Percentiles rank a stretch among this genome's conserved stretches.
These are phyloP conservation scores for Agrotis puta DNA, from an alignment of 2,888 invertebrate genomes.

Conservation along the genomic window DNA sequence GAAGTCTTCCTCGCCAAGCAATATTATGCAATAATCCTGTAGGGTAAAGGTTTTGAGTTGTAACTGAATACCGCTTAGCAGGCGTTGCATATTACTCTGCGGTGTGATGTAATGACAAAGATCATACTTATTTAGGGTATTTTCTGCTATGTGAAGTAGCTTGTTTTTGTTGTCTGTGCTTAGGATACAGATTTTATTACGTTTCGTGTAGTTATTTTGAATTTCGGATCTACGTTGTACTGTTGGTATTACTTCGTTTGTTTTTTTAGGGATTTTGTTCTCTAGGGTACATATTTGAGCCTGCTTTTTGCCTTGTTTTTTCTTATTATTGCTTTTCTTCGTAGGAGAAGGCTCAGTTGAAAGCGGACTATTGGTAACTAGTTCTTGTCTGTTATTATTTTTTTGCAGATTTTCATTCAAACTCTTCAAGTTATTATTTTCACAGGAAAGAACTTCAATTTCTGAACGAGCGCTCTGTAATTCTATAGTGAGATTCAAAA, in stretches of 20 bases:
- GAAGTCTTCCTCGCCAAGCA: neutral
- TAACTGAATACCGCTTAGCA: neutral
- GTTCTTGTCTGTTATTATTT: neutral
- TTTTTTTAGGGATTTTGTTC: neutral
- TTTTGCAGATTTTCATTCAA: neutral
- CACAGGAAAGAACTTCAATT: neutral
- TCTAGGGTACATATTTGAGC: neutral
- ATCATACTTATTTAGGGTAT: neutral
- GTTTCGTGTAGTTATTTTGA: neutral
- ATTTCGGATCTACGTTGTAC: neutral
- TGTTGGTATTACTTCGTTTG: neutral
- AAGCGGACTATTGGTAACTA: neutral
- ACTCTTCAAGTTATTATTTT: neutral
- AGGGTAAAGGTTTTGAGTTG: neutral
- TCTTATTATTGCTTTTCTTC: neutral
- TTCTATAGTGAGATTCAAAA: neutral
- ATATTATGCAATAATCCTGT: neutral
- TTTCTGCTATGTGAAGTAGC: neutral
- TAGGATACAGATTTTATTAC: conserved; percentile 1
- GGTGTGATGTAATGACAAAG: neutral
- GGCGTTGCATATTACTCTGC: neutral
- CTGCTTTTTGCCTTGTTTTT: neutral
- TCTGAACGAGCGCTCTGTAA: neutral
- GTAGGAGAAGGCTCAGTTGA: neutral
- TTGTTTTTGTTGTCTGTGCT: neutral